These are phyloP conservation scores for Prietella phreatophila DNA, from an alignment of 2,113 vertebrate genomes.

Conservation along the genomic window DNA sequence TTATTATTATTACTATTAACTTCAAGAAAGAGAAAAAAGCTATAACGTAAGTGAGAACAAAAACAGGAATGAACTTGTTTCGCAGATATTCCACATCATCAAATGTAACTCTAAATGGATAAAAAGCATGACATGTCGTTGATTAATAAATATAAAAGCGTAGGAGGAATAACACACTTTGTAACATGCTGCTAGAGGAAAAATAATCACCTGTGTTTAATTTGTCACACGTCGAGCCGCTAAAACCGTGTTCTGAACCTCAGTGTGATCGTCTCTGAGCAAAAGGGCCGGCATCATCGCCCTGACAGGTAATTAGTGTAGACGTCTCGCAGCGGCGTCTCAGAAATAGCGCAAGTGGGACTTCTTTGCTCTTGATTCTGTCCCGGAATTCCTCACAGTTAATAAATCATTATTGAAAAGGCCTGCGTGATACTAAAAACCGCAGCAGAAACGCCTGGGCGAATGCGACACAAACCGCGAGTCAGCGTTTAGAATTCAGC, in stretches of 20 bases:
- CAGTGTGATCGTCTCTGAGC: not conserved
- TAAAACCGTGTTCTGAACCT: not conserved
- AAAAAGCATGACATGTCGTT: not conserved
- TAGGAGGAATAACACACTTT: not conserved
- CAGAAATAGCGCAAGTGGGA: not conserved
- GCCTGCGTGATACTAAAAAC: not conserved
- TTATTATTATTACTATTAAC: no score
- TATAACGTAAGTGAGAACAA: not conserved
- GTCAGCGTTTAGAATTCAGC: not conserved
- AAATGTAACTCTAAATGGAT: not conserved
- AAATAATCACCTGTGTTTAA: not conserved
- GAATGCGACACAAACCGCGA: not conserved
- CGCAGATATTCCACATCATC: not conserved
- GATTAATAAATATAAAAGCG: not conserved
- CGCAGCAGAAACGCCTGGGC: not conserved
- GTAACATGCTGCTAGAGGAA: not conserved
- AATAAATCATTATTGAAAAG: slow-evolving; percentile 18
- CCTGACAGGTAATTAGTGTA: not conserved
- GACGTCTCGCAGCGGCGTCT: not conserved
- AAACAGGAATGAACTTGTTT: not conserved
- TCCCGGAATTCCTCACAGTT: not conserved
- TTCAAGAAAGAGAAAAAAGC: no score
- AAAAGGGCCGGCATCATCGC: not conserved
- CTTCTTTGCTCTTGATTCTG: not conserved
- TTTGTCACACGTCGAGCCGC: not conserved